Conservation (phyloP, 2,113 vertebrate species). For the Ariopsis seemanni region DNA sequence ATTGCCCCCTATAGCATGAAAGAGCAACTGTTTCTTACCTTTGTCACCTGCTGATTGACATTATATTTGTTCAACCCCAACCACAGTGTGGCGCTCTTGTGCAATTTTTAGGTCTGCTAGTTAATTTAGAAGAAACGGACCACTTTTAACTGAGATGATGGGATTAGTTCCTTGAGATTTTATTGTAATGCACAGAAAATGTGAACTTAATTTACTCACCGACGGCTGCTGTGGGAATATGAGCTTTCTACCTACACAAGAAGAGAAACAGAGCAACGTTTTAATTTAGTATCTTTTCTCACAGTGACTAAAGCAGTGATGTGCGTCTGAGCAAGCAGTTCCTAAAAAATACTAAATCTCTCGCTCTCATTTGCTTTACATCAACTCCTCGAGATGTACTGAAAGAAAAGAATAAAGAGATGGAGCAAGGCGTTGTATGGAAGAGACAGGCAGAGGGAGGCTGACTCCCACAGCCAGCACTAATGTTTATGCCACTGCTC, state of each 20-base stretch:
- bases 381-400: not conserved
- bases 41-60: not conserved
- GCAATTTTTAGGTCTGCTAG: conserved; percentile 14
- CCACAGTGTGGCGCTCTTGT: conserved; percentile 43
- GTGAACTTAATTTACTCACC: conserved; percentile 29
- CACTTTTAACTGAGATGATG: not conserved
- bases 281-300: not conserved
- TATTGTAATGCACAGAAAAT: not conserved
- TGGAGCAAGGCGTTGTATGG: not conserved
- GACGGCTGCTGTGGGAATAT: conserved; percentile 21
- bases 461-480: conserved; percentile 33
- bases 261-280: conserved; percentile 6
- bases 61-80: not conserved
- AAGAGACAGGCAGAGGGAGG: conserved; percentile 6
- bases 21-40: not conserved
- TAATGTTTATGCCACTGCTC: conserved; percentile 51
- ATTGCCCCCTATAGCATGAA: not conserved
- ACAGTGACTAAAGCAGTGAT: not conserved
- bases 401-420: conserved; percentile 25
- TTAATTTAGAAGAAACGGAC: not conserved
- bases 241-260: conserved; percentile 41
- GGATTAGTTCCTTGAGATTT: not conserved
- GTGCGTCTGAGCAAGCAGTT: not conserved
- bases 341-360: conserved; percentile 1
- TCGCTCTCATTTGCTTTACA: conserved; percentile 8